Evolutionary conservation across 2,888 invertebrate species (phyloP).

Genomic region (Chymomyza procnemis): DNA sequence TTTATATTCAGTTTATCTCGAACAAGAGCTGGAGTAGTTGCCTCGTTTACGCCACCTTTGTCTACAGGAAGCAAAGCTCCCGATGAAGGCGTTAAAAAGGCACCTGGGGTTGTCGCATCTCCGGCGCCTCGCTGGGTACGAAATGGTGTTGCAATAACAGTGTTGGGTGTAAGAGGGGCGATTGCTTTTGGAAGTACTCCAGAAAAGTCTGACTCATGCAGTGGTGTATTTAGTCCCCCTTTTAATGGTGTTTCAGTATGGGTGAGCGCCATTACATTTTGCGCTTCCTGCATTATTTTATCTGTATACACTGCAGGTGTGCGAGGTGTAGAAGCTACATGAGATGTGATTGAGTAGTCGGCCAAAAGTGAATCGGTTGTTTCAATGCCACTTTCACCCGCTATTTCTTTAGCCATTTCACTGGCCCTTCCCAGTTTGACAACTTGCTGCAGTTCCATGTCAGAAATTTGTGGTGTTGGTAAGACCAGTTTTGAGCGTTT

Average conservation of each 20-base stretch:
- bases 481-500: slow-evolving; percentile 97
- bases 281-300: slow-evolving; percentile 94
- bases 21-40: slow-evolving; percentile 85
- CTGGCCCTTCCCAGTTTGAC: slow-evolving; percentile 94
- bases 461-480: slow-evolving; percentile 97
- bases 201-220: slow-evolving; percentile 93
- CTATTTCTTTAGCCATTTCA: slow-evolving; percentile 93
- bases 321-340: slow-evolving; percentile 86
- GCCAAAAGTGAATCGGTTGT: slow-evolving; percentile 92
- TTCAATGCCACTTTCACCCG: slow-evolving; percentile 86
- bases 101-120: slow-evolving; percentile 82
- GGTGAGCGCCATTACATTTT: slow-evolving; percentile 98
- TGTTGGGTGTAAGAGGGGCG: slow-evolving; percentile 90
- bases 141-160: slow-evolving; percentile 92
- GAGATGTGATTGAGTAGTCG: slow-evolving; percentile 91
- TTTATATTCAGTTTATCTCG: slow-evolving; percentile 97
- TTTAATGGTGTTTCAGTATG: slow-evolving; percentile 98
- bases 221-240: slow-evolving; percentile 95
- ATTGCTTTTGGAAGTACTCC: slow-evolving; percentile 88
- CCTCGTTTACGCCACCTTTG: slow-evolving; percentile 50
- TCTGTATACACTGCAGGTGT: slow-evolving; percentile 93
- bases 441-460: slow-evolving; percentile 92
- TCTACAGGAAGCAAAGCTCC: slow-evolving; percentile 79
- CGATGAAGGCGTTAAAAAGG: slow-evolving; percentile 81
- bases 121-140: slow-evolving; percentile 86